Conservation (phyloP, 2,113 vertebrate species). For the Brachyistius frenatus region DNA sequence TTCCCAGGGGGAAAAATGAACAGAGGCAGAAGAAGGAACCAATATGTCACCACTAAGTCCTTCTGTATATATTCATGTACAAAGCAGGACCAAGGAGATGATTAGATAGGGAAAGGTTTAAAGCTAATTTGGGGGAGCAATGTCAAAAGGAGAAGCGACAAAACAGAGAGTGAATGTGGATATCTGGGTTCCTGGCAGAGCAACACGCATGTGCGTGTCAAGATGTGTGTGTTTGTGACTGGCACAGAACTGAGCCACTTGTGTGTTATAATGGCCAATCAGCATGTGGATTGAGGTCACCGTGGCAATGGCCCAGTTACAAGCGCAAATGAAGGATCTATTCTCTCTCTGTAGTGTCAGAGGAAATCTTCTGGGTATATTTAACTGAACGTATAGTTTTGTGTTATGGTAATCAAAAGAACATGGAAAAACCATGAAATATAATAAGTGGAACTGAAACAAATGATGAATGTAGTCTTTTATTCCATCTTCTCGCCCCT, state of each 20-base stretch:
- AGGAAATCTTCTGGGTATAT: slow-evolving; percentile 9
- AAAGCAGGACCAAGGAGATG: background rate
- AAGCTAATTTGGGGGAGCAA: slow-evolving; percentile 3
- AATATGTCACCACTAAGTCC: background rate
- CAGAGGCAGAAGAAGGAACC: background rate
- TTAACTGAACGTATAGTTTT: slow-evolving; percentile 27
- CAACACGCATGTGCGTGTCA: slow-evolving; percentile 6
- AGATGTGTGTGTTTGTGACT: slow-evolving; percentile 50
- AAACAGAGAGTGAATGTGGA: slow-evolving; percentile 48
- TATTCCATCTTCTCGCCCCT: background rate
- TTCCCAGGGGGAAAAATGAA: background rate
- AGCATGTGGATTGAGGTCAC: slow-evolving; percentile 74
- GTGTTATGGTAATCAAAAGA: slow-evolving; percentile 12
- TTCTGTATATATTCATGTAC: background rate
- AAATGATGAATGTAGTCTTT: slow-evolving; percentile 5
- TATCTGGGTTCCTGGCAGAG: slow-evolving; percentile 14
- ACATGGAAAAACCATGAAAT: background rate
- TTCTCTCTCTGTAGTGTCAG: slow-evolving; percentile 15
- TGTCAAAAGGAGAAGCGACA: slow-evolving; percentile 5
- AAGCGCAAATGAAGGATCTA: slow-evolving; percentile 53
- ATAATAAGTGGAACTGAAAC: slow-evolving; percentile 22
- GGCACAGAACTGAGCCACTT: slow-evolving; percentile 63
- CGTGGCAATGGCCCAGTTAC: slow-evolving; percentile 61
- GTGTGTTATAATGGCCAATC: slow-evolving; percentile 71
- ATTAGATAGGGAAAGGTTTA: slow-evolving; percentile 2